A percentile compares a stretch with the other conserved stretches of the same genome.
Evolutionary conservation across 2,113 vertebrate species (phyloP).

Genomic region (Corythornis vintsioides): DNA sequence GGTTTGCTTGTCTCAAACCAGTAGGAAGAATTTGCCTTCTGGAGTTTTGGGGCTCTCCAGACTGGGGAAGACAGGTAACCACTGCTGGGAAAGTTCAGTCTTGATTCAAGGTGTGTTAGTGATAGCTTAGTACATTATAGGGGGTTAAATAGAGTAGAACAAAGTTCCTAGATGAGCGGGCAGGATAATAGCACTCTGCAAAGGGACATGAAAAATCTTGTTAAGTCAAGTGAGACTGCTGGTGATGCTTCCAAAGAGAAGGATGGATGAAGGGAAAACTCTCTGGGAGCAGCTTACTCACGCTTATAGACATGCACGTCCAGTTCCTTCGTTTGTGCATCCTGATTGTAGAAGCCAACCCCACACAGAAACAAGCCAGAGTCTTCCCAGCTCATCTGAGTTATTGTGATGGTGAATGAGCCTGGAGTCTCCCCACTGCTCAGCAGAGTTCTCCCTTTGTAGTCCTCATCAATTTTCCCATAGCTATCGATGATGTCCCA

Average conservation of each 20-base stretch:
- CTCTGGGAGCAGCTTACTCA: neutral
- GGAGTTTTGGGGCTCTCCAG: neutral
- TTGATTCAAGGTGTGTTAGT: neutral
- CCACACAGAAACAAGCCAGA: constrained; percentile 69
- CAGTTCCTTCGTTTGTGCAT: neutral
- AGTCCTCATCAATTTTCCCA: accelerated
- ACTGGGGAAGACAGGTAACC: neutral
- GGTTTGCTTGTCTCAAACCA: neutral
- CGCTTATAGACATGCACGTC: constrained; percentile 75
- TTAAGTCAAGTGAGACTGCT: neutral
- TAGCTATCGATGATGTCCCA: neutral
- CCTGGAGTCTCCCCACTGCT: accelerated
- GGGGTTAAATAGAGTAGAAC: neutral
- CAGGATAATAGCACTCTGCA: neutral
- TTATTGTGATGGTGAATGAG: constrained; percentile 49
- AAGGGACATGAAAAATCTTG: neutral
- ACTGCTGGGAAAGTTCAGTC: neutral
- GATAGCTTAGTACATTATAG: neutral
- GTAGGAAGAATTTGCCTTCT: neutral
- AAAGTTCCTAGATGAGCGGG: neutral
- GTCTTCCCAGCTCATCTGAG: constrained; percentile 64
- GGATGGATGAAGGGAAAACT: neutral
- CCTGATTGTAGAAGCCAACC: neutral
- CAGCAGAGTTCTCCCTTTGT: constrained; percentile 60
- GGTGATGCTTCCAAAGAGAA: neutral